These are phyloP conservation scores for Sanderia malayensis DNA, from an alignment of 30 jellyfish, hydroid and myxozoan genomes.

Conservation along the genomic window DNA sequence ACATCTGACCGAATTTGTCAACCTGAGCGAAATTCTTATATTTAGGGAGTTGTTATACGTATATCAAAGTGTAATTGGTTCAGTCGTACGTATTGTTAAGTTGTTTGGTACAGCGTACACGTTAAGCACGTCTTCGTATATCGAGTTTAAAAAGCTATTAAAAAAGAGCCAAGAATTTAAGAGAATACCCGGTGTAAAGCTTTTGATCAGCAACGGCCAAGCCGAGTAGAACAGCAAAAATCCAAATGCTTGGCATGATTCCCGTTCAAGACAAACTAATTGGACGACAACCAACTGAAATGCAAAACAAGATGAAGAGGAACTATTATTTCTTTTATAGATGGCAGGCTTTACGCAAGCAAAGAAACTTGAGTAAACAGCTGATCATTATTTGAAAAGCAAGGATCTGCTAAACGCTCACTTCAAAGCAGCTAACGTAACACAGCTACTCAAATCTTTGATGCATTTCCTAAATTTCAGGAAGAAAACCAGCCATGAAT, in stretches of 20 bases:
- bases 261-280: not conserved
- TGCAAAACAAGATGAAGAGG: too few relatives aligned
- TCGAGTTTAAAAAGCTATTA: too few relatives aligned
- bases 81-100: too few relatives aligned
- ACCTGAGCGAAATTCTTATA: too few relatives aligned
- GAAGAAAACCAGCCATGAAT: not conserved
- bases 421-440: not conserved
- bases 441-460: not conserved
- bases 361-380: not conserved
- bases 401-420: not conserved
- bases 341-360: not conserved
- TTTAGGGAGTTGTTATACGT: too few relatives aligned
- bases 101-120: too few relatives aligned
- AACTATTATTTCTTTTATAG: too few relatives aligned
- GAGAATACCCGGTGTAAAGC: slow-evolving; percentile 42
- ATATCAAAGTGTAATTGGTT: too few relatives aligned
- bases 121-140: too few relatives aligned
- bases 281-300: slow-evolving; percentile 5
- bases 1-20: too few relatives aligned
- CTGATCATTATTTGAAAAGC: not conserved
- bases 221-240: slow-evolving; percentile 29
- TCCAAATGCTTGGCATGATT: slow-evolving; percentile 25
- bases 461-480: not conserved
- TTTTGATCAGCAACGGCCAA: slow-evolving; percentile 43
- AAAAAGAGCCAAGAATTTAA: too few relatives aligned